Evolutionary conservation across 2,113 vertebrate genomes (phyloP).

Genomic region (Chlorodrepanis virens): DNA sequence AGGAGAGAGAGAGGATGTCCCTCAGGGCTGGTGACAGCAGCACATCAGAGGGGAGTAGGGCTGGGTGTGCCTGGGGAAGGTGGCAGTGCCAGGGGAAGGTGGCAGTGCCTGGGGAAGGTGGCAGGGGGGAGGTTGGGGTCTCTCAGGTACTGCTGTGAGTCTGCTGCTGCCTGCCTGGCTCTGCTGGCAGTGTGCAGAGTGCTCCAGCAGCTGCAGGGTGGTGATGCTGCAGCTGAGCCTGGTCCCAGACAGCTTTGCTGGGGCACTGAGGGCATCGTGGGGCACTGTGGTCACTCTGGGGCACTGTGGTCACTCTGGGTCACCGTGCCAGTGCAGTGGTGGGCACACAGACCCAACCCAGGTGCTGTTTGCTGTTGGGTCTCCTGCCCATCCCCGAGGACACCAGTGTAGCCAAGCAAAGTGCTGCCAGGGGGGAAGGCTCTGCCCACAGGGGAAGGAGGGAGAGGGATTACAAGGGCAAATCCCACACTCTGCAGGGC

Average conservation of each 20-base stretch:
- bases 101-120: no score
- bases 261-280: not conserved
- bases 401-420: not conserved
- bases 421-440: not conserved
- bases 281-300: no score
- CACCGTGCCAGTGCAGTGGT: not conserved
- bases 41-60: rapidly evolving
- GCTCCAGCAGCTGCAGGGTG: not conserved
- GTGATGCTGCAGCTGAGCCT: not conserved
- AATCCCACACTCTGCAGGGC: not conserved
- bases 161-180: not conserved
- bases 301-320: no score
- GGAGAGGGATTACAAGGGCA: rapidly evolving
- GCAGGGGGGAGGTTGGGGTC: rapidly evolving
- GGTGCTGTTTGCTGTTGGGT: not conserved
- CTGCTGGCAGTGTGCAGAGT: rapidly evolving
- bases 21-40: rapidly evolving
- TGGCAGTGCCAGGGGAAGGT: not conserved
- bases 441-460: not conserved
- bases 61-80: not conserved
- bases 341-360: rapidly evolving
- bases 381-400: rapidly evolving
- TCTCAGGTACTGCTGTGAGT: rapidly evolving
- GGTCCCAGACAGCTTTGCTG: not conserved
- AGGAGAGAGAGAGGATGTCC: not conserved